Conservation (phyloP, 2,797 vertebrate genomes). For the Gymnothorax javanicus region DNA sequence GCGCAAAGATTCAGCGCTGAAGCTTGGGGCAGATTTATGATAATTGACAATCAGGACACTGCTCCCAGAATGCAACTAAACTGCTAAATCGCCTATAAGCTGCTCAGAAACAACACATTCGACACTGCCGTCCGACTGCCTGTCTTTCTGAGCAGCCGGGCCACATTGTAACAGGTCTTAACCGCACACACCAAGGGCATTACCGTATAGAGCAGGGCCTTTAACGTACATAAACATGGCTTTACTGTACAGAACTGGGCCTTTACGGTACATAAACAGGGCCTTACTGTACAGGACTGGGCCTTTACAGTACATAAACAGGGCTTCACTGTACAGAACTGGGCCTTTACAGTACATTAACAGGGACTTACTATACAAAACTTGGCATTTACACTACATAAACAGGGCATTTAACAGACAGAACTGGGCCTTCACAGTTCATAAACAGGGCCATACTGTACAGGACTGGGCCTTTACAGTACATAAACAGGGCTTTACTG, state of each 20-base stretch:
- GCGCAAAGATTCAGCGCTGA: neutral
- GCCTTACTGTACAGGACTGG: no score
- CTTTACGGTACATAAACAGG: neutral
- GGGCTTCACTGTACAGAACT: no score
- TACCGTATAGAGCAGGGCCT: no score
- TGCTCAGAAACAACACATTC: neutral
- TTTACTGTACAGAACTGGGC: neutral
- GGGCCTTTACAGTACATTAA: no score
- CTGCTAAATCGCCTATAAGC: no score
- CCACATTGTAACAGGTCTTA: neutral
- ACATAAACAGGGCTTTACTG: neutral
- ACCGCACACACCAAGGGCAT: neutral
- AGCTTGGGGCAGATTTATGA: slow-evolving; percentile 2
- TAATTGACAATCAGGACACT: slow-evolving; percentile 7
- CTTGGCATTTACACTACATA: no score
- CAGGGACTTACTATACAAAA: no score
- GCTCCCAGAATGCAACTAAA: slow-evolving; percentile 9
- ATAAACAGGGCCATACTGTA: no score
- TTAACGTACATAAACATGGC: no score
- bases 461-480: neutral
- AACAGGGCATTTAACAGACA: no score
- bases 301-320: no score
- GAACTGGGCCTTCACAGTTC: no score
- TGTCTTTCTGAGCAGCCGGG: neutral
- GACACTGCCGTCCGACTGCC: neutral